These are phyloP conservation scores for Amazona guildingii DNA, from an alignment of 2,113 vertebrate species.

Conservation along the genomic window DNA sequence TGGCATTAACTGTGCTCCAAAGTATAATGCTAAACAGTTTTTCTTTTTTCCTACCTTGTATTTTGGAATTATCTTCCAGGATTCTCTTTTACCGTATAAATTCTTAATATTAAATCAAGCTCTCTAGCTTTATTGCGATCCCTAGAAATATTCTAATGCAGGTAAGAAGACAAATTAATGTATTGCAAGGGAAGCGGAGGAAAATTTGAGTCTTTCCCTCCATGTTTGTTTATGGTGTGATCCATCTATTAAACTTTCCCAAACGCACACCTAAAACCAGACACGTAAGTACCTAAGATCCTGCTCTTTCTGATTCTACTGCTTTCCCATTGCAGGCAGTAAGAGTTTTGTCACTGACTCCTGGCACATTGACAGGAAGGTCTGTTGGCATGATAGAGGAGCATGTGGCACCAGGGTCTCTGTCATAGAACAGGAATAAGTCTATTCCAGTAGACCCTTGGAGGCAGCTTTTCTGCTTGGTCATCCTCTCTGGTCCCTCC, in stretches of 20 bases:
- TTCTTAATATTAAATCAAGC: neutral
- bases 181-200: neutral
- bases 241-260: neutral
- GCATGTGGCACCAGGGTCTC: neutral
- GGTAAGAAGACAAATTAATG: neutral
- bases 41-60: neutral
- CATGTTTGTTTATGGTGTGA: neutral
- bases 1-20: neutral
- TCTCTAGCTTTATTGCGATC: neutral
- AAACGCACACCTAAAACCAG: neutral
- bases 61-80: neutral
- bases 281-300: neutral
- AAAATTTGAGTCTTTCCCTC: neutral
- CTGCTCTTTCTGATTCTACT: neutral
- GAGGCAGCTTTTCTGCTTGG: neutral
- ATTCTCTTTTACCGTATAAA: neutral
- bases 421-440: neutral
- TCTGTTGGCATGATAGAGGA: neutral
- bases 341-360: neutral
- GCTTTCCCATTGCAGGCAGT: neutral
- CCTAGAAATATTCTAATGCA: neutral
- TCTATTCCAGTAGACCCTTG: neutral
- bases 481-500: neutral
- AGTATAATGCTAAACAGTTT: neutral
- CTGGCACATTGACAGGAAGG: neutral